Conservation (phyloP, 2,113 vertebrate genomes). For the Conger conger region DNA sequence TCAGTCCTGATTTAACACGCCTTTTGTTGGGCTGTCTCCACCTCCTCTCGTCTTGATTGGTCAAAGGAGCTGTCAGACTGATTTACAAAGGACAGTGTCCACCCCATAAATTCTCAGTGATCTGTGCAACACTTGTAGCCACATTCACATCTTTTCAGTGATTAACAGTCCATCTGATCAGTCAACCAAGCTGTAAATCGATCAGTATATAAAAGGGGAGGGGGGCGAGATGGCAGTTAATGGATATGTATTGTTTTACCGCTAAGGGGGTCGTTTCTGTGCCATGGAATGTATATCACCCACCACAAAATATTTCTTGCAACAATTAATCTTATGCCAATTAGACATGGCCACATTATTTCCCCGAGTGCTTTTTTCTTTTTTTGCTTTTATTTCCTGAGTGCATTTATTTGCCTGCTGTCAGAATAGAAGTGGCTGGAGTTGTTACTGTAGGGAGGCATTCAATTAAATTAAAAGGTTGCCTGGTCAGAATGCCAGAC, state of each 20-base stretch:
- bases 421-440: neutral
- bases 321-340: neutral
- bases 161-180: conserved; percentile 63
- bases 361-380: neutral
- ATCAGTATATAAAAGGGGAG: conserved; percentile 55
- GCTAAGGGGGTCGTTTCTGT: conserved; percentile 46
- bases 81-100: neutral
- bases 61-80: neutral
- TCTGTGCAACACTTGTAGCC: neutral
- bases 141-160: conserved; percentile 51
- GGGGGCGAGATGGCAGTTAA: conserved; percentile 48
- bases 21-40: neutral
- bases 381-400: neutral
- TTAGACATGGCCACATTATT: neutral
- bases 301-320: neutral
- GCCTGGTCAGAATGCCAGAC: neutral
- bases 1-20: too few species aligned
- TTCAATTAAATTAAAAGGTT: conserved; percentile 19
- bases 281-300: conserved; percentile 16
- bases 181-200: conserved; percentile 65
- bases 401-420: neutral
- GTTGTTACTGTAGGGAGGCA: conserved; percentile 4
- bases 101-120: neutral
- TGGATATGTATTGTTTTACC: conserved; percentile 60
- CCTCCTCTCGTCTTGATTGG: neutral